A percentile compares a stretch with the other conserved stretches of the same genome.
Conservation (phyloP, 2,797 vertebrate species). For the Brachyrhaphis roseni region DNA sequence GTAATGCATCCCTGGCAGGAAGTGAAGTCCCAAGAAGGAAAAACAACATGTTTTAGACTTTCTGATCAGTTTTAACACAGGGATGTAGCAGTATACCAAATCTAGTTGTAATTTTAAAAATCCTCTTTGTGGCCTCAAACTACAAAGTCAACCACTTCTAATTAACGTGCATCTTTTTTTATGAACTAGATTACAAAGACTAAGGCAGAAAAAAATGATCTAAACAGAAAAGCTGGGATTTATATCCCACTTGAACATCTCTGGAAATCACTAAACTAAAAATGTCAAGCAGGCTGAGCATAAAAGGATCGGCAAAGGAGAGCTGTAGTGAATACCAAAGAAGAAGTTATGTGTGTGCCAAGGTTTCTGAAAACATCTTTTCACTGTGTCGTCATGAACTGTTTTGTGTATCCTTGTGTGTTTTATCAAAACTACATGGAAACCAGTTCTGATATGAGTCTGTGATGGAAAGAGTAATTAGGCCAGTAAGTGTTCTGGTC, state of each 20-base stretch:
- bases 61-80: neutral
- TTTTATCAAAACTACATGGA: neutral
- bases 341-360: neutral
- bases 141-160: neutral
- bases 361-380: neutral
- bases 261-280: neutral
- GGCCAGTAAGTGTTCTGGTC: neutral
- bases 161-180: neutral
- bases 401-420: neutral
- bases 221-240: neutral
- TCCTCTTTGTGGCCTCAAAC: neutral
- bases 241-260: neutral
- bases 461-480: neutral
- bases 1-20: conserved; percentile 92
- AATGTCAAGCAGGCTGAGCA: neutral
- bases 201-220: neutral
- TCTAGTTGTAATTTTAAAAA: neutral
- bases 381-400: neutral
- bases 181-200: neutral
- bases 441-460: neutral
- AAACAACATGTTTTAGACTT: neutral
- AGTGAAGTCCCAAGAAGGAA: conserved; percentile 5
- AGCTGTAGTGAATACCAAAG: neutral
- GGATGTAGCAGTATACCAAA: neutral
- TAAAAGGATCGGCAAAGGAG: neutral